phyloP scores from a whole-genome alignment of 2,888 invertebrate genomes.

The Cerceris rybyensis region DNA sequence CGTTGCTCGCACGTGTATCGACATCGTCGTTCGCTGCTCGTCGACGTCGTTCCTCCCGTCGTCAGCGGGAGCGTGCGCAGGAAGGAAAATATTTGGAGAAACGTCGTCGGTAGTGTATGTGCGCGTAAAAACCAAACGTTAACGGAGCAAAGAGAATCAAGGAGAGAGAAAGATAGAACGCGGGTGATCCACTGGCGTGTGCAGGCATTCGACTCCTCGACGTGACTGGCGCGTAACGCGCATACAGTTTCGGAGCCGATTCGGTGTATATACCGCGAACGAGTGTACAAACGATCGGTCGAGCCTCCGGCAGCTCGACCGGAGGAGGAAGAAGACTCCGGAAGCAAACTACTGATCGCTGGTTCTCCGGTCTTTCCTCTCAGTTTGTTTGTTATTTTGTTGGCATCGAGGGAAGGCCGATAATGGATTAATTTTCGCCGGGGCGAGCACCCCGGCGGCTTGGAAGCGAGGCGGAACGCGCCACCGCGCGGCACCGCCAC shows the following conservation, averaged over 20 bases:
- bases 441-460: constrained; percentile 54
- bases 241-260: constrained; percentile 53
- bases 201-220: constrained; percentile 24
- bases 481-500: constrained; percentile 17
- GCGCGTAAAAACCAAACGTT: constrained; percentile 8
- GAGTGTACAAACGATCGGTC: constrained; percentile 1
- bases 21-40: not conserved
- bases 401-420: constrained; percentile 49
- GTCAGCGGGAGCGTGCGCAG: constrained; percentile 26
- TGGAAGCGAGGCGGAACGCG: constrained; percentile 7
- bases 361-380: constrained; percentile 1
- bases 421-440: constrained; percentile 72
- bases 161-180: too few species aligned
- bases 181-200: constrained; percentile 33
- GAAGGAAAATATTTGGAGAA: constrained; percentile 45
- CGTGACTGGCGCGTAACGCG: constrained; percentile 46
- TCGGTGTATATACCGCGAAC: constrained; percentile 29
- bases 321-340: constrained; percentile 26
- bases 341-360: constrained; percentile 20
- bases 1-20: constrained; percentile 52
- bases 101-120: constrained; percentile 24
- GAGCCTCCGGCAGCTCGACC: not conserved
- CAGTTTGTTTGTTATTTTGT: constrained; percentile 45
- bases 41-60: constrained; percentile 6
- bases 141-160: not conserved